These are phyloP conservation scores for Gymnogyps californianus DNA, from an alignment of 2,113 vertebrate genomes.

Conservation along the genomic window DNA sequence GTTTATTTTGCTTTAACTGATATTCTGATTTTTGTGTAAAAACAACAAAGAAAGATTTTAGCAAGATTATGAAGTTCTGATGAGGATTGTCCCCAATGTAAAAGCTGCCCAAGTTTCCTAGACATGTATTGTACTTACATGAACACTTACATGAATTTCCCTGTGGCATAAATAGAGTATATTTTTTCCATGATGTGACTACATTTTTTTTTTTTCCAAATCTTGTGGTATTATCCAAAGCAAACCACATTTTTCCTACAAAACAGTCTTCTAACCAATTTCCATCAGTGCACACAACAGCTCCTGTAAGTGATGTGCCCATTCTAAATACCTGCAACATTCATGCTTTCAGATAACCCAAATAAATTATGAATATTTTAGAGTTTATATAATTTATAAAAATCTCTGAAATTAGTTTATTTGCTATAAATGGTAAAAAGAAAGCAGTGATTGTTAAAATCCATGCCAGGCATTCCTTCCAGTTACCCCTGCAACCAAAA, in stretches of 20 bases:
- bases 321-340: not conserved
- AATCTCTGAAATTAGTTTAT: not conserved
- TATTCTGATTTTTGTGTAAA: no score
- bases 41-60: not conserved
- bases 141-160: no score
- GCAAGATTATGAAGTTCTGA: not conserved
- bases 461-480: not conserved
- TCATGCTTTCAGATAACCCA: not conserved
- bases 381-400: not conserved
- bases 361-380: not conserved
- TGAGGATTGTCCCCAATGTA: not conserved
- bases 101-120: not conserved
- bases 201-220: not conserved
- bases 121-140: fast-evolving
- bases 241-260: not conserved
- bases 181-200: not conserved
- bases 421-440: not conserved
- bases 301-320: not conserved
- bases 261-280: not conserved
- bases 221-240: not conserved
- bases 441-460: not conserved
- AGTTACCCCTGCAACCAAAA: not conserved
- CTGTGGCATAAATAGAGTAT: not conserved
- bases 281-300: not conserved
- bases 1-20: not conserved